Evolutionary conservation across 2,888 invertebrate genomes (phyloP), one percentile per base, ranked within the genome.

Genomic region (Cartodere bifasciata): DNA sequence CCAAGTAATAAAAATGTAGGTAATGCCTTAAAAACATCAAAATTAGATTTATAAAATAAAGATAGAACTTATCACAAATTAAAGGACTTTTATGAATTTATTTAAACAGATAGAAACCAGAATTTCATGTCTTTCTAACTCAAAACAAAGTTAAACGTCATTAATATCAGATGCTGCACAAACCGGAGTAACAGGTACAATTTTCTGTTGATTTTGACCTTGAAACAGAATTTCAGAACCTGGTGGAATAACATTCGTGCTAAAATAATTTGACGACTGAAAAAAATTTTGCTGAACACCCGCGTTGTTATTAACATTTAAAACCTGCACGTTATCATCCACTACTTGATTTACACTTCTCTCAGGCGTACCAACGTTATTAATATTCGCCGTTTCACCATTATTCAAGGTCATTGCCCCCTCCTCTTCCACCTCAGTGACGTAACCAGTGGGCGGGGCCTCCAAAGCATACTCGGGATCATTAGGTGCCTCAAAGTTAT

Each of bases 201-300:
- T n/a, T n/a, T n/a, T n/a, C n/a, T n/a, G n/a, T n/a, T n/a, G n/a
- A n/a, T 23, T 11, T 32, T 44, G 55, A 22, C 67, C 64, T 3
- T 64, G 64, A 40, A 72, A 78, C 3, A 75, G 53, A 42, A 70
- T 67, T 45, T 78, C 77, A 1, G 75, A 71, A 0, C 73, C 74
- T 0, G 68, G 67, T 4, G 71, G 69, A 37, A 68, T 65, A 35
- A 52, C 50, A 35, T 55, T 57, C 7, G 32, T 61, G 1, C 65
- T 63, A 46, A 78, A 79, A 50, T 77, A 79, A 48, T 69, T 76
- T 0, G 75, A 64, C 42, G 75, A 75, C 41, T 70, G 71, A 44
- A 73, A 74, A 35, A 69, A 45, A 27, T 46, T 36, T 4, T 26
- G 13, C 43, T 63, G 2, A 62, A 17, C 23, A 13, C 36, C 27